Evolutionary conservation across 2,888 invertebrate genomes (phyloP).

Genomic region (Acanthoscelides obtectus): DNA sequence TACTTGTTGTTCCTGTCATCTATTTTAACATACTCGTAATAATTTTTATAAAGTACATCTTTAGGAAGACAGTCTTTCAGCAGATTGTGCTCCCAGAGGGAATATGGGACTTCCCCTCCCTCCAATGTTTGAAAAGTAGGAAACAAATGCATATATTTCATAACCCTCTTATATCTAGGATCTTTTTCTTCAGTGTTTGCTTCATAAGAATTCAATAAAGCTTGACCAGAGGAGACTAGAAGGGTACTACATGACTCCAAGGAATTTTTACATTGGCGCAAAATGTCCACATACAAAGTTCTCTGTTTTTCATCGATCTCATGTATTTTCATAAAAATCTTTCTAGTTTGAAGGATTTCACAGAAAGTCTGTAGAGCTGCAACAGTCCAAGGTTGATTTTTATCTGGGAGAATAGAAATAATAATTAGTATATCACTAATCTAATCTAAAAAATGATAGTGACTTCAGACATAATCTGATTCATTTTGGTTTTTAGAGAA

Average conservation of each 20-base stretch:
- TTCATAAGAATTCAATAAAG: constrained; percentile 2
- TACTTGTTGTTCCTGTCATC: background rate
- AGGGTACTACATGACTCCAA: background rate
- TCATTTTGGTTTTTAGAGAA: too few species aligned
- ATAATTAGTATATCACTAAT: too few species aligned
- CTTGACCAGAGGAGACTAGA: constrained; percentile 7
- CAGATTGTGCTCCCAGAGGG: constrained; percentile 16
- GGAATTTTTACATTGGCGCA: background rate
- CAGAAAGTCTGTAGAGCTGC: constrained; percentile 10
- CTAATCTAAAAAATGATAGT: too few species aligned
- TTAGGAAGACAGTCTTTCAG: constrained; percentile 11
- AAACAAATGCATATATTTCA: constrained; percentile 15
- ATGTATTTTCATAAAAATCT: constrained; percentile 6
- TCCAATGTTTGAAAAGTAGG: constrained; percentile 16
- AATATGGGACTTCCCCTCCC: constrained; percentile 14
- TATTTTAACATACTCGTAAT: constrained; percentile 1
- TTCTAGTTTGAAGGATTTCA: constrained; percentile 5
- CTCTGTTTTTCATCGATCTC: constrained; percentile 10
- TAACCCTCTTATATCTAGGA: constrained; percentile 9
- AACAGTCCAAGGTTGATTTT: constrained; percentile 10
- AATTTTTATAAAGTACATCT: constrained; percentile 13
- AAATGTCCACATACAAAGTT: constrained; percentile 11
- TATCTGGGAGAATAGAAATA: constrained; percentile 10
- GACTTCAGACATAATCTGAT: too few species aligned
- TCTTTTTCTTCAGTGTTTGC: constrained; percentile 2